Evolutionary conservation across 2,113 vertebrate species (phyloP).

Genomic region (Zapornia atra): DNA sequence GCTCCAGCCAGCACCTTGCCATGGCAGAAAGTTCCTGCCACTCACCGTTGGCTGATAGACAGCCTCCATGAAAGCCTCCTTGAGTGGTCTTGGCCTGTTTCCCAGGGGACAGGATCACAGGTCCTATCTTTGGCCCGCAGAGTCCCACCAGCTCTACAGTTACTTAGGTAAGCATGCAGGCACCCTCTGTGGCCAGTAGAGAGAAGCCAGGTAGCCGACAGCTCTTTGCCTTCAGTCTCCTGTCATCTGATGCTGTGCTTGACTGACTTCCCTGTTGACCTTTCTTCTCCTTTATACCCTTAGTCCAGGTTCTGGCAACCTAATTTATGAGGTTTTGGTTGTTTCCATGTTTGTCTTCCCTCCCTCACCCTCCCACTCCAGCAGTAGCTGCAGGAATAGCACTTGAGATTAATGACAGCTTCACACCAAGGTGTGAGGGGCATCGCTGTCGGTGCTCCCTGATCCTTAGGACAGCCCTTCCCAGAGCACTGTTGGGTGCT

Average conservation of each 20-base stretch:
- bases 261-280: background rate
- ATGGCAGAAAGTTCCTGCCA: background rate
- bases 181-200: background rate
- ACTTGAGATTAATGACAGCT: background rate
- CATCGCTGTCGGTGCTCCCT: background rate
- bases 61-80: background rate
- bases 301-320: background rate
- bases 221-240: background rate
- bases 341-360: background rate
- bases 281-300: background rate
- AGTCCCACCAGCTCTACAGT: background rate
- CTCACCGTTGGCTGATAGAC: background rate
- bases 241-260: background rate
- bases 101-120: background rate
- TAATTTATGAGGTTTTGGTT: background rate
- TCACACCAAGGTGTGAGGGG: background rate
- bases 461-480: background rate
- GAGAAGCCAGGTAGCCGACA: background rate
- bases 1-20: background rate
- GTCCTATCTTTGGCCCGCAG: background rate
- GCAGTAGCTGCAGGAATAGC: background rate
- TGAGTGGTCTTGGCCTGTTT: background rate
- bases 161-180: background rate
- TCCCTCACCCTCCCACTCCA: background rate
- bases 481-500: fast-evolving